Evolutionary conservation across 2,888 invertebrate species (phyloP), one percentile per base, ranked within the genome.

Genomic region (Drosophila crucigera): DNA sequence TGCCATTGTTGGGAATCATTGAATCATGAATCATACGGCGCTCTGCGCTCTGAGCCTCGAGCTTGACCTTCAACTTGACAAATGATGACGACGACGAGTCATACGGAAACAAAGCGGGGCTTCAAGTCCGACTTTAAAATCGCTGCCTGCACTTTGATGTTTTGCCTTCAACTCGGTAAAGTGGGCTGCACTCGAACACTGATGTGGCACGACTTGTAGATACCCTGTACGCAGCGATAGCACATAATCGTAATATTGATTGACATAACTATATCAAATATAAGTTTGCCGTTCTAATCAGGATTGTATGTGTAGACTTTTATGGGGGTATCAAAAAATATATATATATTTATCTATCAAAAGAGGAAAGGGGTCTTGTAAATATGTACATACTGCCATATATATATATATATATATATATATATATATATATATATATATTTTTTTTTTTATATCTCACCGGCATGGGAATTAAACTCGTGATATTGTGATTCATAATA

Each of bases 41-140:
- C 33, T 14, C 11, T 4, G 35, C 14, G 35, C 14, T 66, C 47
- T 66, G 73, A 56, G 47, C 31, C 41, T 31, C 39, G 58, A 53
- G 47, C 61, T 79, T 85, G 85, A 88, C 87, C 87, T 88, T 88
- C 87, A 88, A 88, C 91, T 87, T 89, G 90, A 73, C 73, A 59
- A 70, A 37, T 72, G 55, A 63, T 54, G 35, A 37, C 31, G 28
- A 56, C 11, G 68, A 69, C 89, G 90, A 90, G 80, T 84, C 84
- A 90, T 90, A 85, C 90, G 84, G 84, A 90, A 90, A 88, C 89
- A 82, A 78, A 82, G 69, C 61, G 11, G 25, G 31, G 59, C 56
- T 81, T 50, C 61, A 73, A 85, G 83, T 73, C 66, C 61, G 55
- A 73, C 74, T 78, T 74, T 50, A 60, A 68, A 63, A 78, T 61